Base-by-base conservation (phyloP, 2,797 vertebrate species). In the Lutjanus campechanus region DNA sequence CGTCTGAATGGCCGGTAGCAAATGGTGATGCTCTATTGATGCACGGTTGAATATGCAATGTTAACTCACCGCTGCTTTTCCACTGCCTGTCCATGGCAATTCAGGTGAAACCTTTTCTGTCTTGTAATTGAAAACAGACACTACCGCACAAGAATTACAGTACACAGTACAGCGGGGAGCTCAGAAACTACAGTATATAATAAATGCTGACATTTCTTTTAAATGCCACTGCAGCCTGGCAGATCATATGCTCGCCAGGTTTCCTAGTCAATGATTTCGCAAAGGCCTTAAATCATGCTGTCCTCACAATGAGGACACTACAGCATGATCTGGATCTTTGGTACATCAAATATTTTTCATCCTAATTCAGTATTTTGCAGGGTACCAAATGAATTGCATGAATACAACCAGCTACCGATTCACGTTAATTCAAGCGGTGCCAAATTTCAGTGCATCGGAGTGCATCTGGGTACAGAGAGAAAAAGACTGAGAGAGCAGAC, bases 181-280 rank as follows among this genome's bases (percentile, higher is more conserved):
- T 17, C 13, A 22, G 6, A 59, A 60, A 68, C 61, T 49, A 12
- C n/a, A 17, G 53, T 12, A 6, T 63, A 53, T 61, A 65, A 81
- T 76, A 66, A 69, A 81, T 11, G 54, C 61, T 68, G 84, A 77
- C 66, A 78, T 81, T 84, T 85, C 49, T 58, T 77, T 85, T 60
- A 76, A 89, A 85, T 87, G 76, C 60, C 77, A 77, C n/a, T 13
- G 60, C 67, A 72, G 76, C 68, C 41, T 65, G 61, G 75, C 25
- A 73, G 80, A 77, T 77, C 56, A 44, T 47, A 62, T 20, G 43
- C 63, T 49, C 56, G 53, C 59, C 51, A 25, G 47, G 60, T 47
- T 73, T 70, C 46, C 47, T 15, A 58, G 62, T 55, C 41, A 44
- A 44, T 63, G 44, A 74, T 67, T 82, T 47, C 53, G 53, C 65